phyloP scores from a whole-genome alignment of 2,797 vertebrate genomes.

The Anguilla obscura region DNA sequence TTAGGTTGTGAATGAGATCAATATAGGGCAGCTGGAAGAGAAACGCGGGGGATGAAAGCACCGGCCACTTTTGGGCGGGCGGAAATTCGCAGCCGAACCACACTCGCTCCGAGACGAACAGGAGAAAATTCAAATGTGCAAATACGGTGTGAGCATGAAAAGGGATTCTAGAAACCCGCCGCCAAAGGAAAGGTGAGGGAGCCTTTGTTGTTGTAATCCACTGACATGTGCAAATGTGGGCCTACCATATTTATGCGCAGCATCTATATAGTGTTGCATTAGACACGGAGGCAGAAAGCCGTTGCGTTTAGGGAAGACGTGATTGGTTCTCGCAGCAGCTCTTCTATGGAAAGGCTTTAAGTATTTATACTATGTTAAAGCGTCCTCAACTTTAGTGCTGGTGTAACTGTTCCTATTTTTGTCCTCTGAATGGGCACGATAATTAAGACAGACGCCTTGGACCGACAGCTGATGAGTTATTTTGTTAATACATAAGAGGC shows the following conservation, averaged over 20 bases:
- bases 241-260: neutral
- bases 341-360: neutral
- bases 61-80: constrained; percentile 58
- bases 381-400: neutral
- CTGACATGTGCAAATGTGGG: neutral
- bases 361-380: neutral
- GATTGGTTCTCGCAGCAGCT: neutral
- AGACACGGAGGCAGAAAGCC: neutral
- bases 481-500: neutral
- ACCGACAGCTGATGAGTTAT: neutral
- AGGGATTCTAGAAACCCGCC: neutral
- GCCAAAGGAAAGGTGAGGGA: constrained; percentile 37
- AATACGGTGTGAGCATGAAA: neutral
- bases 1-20: constrained; percentile 54
- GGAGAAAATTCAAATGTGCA: neutral
- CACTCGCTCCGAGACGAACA: neutral
- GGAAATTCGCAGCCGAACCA: constrained; percentile 33
- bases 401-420: neutral
- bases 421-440: neutral
- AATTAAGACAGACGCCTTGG: neutral
- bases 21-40: constrained; percentile 51
- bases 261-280: neutral
- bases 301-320: neutral
- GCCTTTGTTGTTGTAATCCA: constrained; percentile 18
- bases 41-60: constrained; percentile 64